Evolutionary conservation across 2,797 vertebrate species (phyloP).

Genomic region (Vireo griseus): DNA sequence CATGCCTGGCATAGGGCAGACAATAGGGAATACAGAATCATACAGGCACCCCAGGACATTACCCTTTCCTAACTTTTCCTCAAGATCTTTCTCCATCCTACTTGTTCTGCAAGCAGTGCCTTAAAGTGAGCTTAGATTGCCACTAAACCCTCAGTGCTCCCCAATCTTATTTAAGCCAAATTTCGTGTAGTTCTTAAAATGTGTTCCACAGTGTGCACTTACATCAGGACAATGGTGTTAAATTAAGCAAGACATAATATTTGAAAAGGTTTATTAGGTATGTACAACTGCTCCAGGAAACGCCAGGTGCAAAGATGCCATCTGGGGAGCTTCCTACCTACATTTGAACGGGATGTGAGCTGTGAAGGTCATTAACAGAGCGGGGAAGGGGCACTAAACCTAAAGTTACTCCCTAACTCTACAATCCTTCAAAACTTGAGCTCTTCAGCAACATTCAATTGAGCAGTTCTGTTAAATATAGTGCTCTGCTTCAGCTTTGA

Average conservation of each 20-base stretch:
- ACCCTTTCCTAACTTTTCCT: background rate
- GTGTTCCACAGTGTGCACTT: background rate
- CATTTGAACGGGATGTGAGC: background rate
- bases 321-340: background rate
- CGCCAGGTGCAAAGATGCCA: background rate
- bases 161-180: background rate
- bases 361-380: background rate
- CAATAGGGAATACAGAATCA: too few relatives aligned
- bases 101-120: background rate
- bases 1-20: too few relatives aligned
- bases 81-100: background rate
- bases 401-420: background rate
- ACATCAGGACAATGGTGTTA: background rate
- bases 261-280: background rate
- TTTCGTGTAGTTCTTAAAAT: background rate
- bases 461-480: conserved; percentile 39
- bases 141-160: background rate
- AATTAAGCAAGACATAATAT: background rate
- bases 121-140: background rate
- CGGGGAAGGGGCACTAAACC: background rate
- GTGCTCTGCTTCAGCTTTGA: background rate
- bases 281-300: background rate
- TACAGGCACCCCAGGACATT: too few relatives aligned
- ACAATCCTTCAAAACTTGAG: background rate
- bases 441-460: background rate